Evolutionary conservation across 1,140 invertebrate species (phyloP).

Genomic region (Brachionus calyciflorus): DNA sequence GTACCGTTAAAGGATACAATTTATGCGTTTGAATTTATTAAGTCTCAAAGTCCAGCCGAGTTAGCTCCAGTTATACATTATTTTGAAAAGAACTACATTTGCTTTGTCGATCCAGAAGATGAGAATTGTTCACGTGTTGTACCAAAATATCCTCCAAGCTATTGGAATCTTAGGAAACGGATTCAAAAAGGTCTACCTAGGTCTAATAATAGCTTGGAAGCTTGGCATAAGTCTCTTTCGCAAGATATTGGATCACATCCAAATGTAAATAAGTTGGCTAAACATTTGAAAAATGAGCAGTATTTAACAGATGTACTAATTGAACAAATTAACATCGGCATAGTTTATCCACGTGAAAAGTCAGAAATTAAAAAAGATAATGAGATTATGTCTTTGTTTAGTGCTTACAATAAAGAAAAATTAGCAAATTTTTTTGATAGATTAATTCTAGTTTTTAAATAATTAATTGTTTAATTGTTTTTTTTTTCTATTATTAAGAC

Average conservation of each 20-base stretch:
- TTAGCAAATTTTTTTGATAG: slow-evolving; percentile 27
- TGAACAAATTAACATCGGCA: background rate
- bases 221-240: slow-evolving; percentile 12
- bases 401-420: background rate
- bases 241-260: slow-evolving; percentile 12
- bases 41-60: background rate
- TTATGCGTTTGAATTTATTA: background rate
- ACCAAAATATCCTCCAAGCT: slow-evolving; percentile 1
- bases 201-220: background rate
- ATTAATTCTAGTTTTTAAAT: background rate
- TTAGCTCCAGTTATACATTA: background rate
- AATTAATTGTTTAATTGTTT: background rate
- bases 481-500: no score
- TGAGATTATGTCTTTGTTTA: slow-evolving; percentile 2
- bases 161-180: background rate
- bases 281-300: slow-evolving; percentile 12
- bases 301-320: slow-evolving; percentile 1
- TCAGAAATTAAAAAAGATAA: slow-evolving; percentile 11
- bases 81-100: background rate
- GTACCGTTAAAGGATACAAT: background rate
- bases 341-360: slow-evolving; percentile 7
- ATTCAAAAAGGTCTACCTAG: background rate
- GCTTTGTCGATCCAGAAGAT: background rate
- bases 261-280: background rate
- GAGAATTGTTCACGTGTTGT: background rate